Evolutionary conservation across 1,140 invertebrate species (phyloP).

Genomic region (Diabrotica undecimpunctata): DNA sequence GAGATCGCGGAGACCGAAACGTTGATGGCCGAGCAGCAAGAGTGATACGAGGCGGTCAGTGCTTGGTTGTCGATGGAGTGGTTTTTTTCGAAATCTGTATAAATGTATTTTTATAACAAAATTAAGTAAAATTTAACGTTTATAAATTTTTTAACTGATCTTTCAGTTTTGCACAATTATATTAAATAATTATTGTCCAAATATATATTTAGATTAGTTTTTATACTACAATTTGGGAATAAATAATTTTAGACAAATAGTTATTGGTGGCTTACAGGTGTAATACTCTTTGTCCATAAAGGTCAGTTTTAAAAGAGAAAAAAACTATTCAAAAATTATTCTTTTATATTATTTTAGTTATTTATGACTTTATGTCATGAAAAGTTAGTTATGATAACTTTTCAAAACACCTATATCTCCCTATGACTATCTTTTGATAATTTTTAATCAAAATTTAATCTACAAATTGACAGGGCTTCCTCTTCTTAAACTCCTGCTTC

Average conservation of each 20-base stretch:
- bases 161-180: not conserved
- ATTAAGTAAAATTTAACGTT: not conserved
- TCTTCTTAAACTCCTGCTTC: too few relatives aligned
- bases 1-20: conserved; percentile 8
- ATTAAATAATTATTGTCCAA: not conserved
- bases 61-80: not conserved
- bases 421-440: too few relatives aligned
- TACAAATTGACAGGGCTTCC: too few relatives aligned
- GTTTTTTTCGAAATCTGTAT: not conserved
- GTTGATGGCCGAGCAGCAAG: conserved; percentile 5
- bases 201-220: not conserved
- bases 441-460: too few relatives aligned
- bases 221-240: not conserved
- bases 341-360: too few relatives aligned
- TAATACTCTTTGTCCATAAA: too few relatives aligned
- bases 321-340: too few relatives aligned
- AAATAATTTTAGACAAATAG: not conserved
- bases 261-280: too few relatives aligned
- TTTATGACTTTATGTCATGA: too few relatives aligned
- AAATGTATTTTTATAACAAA: not conserved
- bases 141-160: not conserved
- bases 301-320: too few relatives aligned
- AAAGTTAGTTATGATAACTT: too few relatives aligned
- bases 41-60: not conserved
- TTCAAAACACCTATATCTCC: too few relatives aligned